Evolutionary conservation across 1,140 invertebrate species (phyloP), one percentile per base, ranked within the genome.

Genomic region (Trachymyrmex septentrionalis): DNA sequence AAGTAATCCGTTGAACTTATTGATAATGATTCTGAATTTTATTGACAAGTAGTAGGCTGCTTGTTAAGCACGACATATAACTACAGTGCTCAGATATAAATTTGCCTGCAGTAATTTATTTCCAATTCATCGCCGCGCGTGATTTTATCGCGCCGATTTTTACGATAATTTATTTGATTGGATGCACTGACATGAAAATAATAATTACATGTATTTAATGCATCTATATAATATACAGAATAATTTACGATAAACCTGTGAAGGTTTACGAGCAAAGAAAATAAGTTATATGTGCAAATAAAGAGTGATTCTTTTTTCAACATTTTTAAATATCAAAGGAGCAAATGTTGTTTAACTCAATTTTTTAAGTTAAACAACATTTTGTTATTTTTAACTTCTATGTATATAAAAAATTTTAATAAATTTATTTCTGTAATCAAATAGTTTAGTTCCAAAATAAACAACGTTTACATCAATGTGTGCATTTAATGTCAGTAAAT

Each of bases 1-100:
- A 71, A 85, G 67, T 53, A 75, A 85, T 72, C 59, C 75, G 66
- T 81, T 64, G 14, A 27, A 57, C 67, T 85, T 81, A 75, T 80
- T 38, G 66, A 48, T 44, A 14, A 87, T 82, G 34, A 34, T 48
- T 14, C 38, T 12, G 55, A 61, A 34, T 75, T 73, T 75, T 75
- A 75, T 75, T 75, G 59, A 73, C 55, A 57, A 75, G 38, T 71
- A 19, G 67, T 71, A 19, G 67, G 21, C 1, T 21, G 67, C 34
- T 73, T 50, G 67, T 82, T 73, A 73, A 24, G 21, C 38, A 14
- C 38, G 55, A 48, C 12, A 2, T 59, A 34, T 48, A 34, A 48
- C 71, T 59, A 59, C 27, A 48, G 14, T 50, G 12, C 16, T 30
- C 12, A 34, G 27, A 38, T 81, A 1, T 27, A 57, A 81, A 81